Conservation (phyloP, 2,797 vertebrate genomes). For the Paratrypauchen microcephalus region DNA sequence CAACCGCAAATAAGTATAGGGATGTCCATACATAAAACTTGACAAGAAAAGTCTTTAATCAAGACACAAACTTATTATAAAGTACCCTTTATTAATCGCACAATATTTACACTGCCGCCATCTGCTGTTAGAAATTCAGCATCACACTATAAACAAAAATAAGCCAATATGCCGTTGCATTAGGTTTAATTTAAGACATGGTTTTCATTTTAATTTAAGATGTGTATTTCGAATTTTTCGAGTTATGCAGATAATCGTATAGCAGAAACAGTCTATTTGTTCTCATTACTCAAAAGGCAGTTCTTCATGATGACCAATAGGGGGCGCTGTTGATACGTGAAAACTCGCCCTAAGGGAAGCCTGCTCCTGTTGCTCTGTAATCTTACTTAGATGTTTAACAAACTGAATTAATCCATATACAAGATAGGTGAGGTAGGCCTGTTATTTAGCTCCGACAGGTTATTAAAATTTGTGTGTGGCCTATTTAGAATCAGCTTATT, state of each 20-base stretch:
- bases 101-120: background rate
- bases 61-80: background rate
- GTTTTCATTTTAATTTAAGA: background rate
- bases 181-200: background rate
- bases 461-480: background rate
- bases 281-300: background rate
- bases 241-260: background rate
- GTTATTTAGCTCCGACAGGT: no score
- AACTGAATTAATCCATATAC: no score
- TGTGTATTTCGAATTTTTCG: background rate
- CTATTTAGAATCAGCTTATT: background rate
- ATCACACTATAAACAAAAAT: background rate
- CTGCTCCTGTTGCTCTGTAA: background rate
- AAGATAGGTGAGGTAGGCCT: background rate
- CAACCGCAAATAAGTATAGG: no score
- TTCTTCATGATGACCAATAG: conserved; percentile 30
- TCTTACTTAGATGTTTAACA: background rate
- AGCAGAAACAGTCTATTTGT: background rate
- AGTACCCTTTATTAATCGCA: background rate
- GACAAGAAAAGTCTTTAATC: no score
- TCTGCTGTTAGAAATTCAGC: conserved; percentile 1
- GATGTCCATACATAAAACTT: background rate
- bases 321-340: conserved; percentile 25
- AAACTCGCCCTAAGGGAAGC: background rate
- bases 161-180: background rate